These are phyloP conservation scores for Ataeniobius toweri DNA, from an alignment of 2,797 vertebrate genomes.

Conservation along the genomic window DNA sequence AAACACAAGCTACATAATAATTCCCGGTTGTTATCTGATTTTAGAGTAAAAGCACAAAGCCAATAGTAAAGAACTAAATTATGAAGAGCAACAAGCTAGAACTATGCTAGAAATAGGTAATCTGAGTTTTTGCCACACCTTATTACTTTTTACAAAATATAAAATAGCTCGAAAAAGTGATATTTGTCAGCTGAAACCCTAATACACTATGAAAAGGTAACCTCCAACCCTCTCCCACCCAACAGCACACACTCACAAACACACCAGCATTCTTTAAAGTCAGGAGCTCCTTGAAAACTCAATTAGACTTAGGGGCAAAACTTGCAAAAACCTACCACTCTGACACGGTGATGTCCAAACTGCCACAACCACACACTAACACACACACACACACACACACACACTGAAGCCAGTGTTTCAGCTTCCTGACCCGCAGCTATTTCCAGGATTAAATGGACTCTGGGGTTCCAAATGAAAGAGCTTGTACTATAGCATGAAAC, in stretches of 20 bases:
- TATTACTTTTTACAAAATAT: not conserved
- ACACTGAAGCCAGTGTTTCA: slow-evolving; percentile 44
- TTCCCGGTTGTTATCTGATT: too few relatives aligned
- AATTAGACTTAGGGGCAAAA: slow-evolving; percentile 71
- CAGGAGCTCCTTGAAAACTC: slow-evolving; percentile 72
- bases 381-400: slow-evolving; percentile 22
- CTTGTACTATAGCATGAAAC: slow-evolving; percentile 57
- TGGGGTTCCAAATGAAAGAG: slow-evolving; percentile 55
- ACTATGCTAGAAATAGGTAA: not conserved
- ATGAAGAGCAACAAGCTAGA: too few relatives aligned
- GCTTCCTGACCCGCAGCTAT: slow-evolving; percentile 67
- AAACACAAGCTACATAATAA: too few relatives aligned
- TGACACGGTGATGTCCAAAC: slow-evolving; percentile 19
- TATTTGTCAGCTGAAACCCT: not conserved
- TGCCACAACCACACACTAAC: slow-evolving; percentile 26
- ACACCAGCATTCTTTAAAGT: slow-evolving; percentile 56
- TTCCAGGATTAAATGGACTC: slow-evolving; percentile 69
- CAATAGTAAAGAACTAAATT: too few relatives aligned
- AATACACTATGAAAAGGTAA: slow-evolving; percentile 15
- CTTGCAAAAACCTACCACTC: slow-evolving; percentile 47
- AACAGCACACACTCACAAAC: slow-evolving; percentile 12
- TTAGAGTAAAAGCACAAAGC: too few relatives aligned
- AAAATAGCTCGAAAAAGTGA: not conserved
- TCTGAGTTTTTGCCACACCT: not conserved
- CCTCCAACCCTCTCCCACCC: slow-evolving; percentile 1